Conservation (phyloP, 2,888 invertebrate genomes). For the Lycaena phlaeas region DNA sequence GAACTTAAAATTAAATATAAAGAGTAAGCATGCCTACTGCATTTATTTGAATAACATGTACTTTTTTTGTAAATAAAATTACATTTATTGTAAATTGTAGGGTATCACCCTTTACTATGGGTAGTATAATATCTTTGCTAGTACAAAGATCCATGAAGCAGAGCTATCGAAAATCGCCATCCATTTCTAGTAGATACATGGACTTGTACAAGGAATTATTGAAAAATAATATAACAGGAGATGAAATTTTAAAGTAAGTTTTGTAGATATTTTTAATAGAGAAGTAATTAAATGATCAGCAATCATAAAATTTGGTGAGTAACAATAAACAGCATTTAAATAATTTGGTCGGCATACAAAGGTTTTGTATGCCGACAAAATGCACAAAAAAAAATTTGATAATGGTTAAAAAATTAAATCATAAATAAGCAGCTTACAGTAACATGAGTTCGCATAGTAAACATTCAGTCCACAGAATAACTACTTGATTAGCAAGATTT, state of each 20-base stretch:
- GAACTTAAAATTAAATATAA: conserved; percentile 72
- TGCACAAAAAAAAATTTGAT: no score
- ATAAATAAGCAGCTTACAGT: no score
- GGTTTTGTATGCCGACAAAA: no score
- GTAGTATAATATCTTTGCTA: conserved; percentile 79
- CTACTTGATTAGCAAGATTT: no score
- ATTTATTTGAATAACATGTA: neutral
- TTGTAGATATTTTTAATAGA: conserved; percentile 1
- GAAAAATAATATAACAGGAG: conserved; percentile 60
- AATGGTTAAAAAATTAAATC: no score
- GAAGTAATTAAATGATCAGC: no score
- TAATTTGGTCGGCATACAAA: no score
- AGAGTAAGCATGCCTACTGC: conserved; percentile 48
- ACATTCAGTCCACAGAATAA: no score
- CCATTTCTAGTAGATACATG: conserved; percentile 69
- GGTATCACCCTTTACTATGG: conserved; percentile 73
- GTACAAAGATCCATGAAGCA: conserved; percentile 77
- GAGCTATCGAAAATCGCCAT: conserved; percentile 74
- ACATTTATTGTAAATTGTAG: conserved; percentile 36
- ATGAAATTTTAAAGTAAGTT: conserved; percentile 74
- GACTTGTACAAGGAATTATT: conserved; percentile 67
- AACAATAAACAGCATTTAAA: no score
- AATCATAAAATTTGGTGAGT: no score
- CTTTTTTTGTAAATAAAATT: neutral
- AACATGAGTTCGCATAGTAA: no score